phyloP scores from a whole-genome alignment of 1,140 invertebrate genomes.

The Polypedilum vanderplanki region DNA sequence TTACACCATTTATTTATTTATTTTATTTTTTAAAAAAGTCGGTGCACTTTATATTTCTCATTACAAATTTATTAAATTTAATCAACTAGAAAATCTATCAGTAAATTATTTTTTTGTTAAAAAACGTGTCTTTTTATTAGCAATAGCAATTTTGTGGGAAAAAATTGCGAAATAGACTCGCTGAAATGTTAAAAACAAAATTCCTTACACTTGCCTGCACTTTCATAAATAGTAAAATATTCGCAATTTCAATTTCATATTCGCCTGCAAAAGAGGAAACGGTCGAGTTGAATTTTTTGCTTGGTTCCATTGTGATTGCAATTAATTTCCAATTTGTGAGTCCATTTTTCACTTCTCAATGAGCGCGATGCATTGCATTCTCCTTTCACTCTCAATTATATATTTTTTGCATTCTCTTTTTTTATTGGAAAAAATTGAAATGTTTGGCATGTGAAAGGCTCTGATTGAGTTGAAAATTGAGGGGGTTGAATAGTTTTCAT shows the following conservation, averaged over 20 bases:
- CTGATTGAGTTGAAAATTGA: constrained; percentile 15
- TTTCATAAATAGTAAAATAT: not conserved
- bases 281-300: too few species aligned
- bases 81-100: too few species aligned
- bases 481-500: not conserved
- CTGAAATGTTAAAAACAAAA: not conserved
- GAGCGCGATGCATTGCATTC: not conserved
- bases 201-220: not conserved
- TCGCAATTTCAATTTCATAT: too few species aligned
- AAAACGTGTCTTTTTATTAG: too few species aligned
- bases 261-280: too few species aligned
- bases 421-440: constrained; percentile 26
- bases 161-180: not conserved
- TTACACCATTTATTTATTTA: too few species aligned
- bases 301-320: constrained; percentile 14
- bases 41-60: too few species aligned
- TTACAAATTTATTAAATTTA: too few species aligned
- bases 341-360: not conserved
- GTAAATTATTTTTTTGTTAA: too few species aligned
- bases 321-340: constrained; percentile 25
- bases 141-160: not conserved
- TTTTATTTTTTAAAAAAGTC: too few species aligned
- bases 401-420: not conserved
- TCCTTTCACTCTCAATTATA: not conserved
- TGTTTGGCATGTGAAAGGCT: not conserved